Evolutionary conservation across 2,113 vertebrate species (phyloP).

Genomic region (Cygnus atratus): DNA sequence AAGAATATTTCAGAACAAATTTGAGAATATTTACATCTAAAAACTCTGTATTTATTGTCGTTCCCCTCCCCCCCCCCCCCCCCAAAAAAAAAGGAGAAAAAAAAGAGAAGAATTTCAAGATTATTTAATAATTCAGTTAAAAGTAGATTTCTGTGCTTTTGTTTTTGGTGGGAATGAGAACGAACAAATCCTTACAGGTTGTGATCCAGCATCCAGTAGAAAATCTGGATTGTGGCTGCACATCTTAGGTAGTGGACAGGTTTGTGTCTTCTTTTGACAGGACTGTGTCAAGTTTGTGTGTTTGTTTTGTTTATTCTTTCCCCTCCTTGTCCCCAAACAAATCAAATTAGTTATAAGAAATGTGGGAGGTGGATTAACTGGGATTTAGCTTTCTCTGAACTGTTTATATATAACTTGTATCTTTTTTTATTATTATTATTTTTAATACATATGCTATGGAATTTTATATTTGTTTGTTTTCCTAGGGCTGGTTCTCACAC

Average conservation of each 20-base stretch:
- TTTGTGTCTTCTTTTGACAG: neutral
- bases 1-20: neutral
- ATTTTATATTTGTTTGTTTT: neutral
- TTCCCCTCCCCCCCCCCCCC: no score
- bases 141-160: neutral
- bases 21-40: neutral
- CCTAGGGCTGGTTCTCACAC: neutral
- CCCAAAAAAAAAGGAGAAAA: neutral
- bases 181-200: neutral
- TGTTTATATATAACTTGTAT: neutral
- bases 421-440: neutral
- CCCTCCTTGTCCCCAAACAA: neutral
- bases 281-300: neutral
- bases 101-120: neutral
- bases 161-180: neutral
- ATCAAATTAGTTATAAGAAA: neutral
- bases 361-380: neutral
- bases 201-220: neutral
- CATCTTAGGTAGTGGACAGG: neutral
- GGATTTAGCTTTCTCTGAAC: neutral
- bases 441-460: fast-evolving
- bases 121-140: neutral
- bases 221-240: neutral
- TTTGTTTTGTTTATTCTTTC: neutral
- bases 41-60: neutral